Percentiles rank a stretch among this genome's conserved stretches.
phyloP scores from a whole-genome alignment of 1,140 invertebrate species.

The Maniola jurtina region DNA sequence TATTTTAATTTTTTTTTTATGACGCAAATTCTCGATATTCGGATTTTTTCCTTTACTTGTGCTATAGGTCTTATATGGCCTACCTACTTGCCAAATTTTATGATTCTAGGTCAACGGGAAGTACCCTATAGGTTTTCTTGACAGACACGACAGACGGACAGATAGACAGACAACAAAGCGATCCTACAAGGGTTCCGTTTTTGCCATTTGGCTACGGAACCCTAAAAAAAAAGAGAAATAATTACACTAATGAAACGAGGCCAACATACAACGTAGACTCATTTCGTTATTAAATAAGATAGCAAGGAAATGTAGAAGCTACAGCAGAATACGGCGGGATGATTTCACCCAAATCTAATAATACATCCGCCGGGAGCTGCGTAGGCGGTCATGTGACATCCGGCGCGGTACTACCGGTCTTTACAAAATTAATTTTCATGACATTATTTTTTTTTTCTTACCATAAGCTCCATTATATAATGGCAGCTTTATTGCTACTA shows the following conservation, averaged over 20 bases:
- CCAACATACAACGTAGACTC: not conserved
- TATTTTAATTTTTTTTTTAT: no score
- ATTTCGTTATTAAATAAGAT: not conserved
- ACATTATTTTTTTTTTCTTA: no score
- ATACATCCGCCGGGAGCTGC: conserved; percentile 16
- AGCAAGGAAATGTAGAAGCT: conserved; percentile 3
- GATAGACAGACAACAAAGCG: no score
- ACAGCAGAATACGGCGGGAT: conserved; percentile 16
- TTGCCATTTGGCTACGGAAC: not conserved
- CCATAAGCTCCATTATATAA: no score
- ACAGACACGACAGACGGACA: no score
- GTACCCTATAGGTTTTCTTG: no score
- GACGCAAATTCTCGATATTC: no score
- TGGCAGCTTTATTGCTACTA: not conserved
- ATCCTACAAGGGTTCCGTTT: no score
- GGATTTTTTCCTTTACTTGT: no score
- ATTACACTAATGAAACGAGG: not conserved
- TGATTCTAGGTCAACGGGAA: no score
- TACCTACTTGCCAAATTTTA: no score
- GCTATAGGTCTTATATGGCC: no score
- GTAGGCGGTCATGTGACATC: conserved; percentile 21
- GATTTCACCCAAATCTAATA: conserved; percentile 28
- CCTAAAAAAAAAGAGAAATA: not conserved
- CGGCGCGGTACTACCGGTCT: not conserved
- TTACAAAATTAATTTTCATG: not conserved